Evolutionary conservation across 1,140 invertebrate species (phyloP).

Genomic region (Tetragnatha versicolor): DNA sequence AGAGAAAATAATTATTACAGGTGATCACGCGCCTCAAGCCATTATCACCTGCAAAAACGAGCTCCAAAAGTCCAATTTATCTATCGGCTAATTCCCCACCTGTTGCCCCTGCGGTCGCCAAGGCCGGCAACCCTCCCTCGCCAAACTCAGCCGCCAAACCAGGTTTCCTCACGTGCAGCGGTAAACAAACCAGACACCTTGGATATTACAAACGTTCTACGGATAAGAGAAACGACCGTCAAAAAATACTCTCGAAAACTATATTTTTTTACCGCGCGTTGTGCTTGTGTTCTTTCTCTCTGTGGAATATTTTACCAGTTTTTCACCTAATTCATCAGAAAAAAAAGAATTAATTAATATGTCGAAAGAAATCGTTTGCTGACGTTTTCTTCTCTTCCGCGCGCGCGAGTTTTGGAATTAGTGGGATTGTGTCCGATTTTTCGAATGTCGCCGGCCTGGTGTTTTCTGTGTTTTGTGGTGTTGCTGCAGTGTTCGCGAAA

Average conservation of each 20-base stretch:
- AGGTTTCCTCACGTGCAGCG: constrained; percentile 28
- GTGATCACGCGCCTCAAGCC: too few relatives aligned
- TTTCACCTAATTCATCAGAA: too few relatives aligned
- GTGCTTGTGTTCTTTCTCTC: too few relatives aligned
- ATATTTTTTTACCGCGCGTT: too few relatives aligned
- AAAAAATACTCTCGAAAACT: too few relatives aligned
- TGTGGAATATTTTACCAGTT: neutral
- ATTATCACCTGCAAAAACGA: too few relatives aligned
- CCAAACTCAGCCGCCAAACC: neutral
- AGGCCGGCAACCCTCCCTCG: neutral
- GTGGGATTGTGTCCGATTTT: neutral
- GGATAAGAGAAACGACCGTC: too few relatives aligned
- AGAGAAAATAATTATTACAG: too few relatives aligned
- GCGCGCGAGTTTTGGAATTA: neutral
- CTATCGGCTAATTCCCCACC: neutral
- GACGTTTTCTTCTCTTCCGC: neutral
- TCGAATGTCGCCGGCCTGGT: neutral
- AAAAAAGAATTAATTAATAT: neutral
- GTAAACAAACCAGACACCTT: constrained; percentile 45
- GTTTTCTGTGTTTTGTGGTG: constrained; percentile 17
- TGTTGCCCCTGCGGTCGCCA: neutral
- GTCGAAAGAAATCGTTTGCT: neutral
- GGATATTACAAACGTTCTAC: too few relatives aligned
- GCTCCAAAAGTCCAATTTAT: too few relatives aligned
- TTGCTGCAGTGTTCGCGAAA: neutral